These are phyloP conservation scores for Pomacea maculata DNA, from an alignment of 1,140 invertebrate species.

Conservation along the genomic window DNA sequence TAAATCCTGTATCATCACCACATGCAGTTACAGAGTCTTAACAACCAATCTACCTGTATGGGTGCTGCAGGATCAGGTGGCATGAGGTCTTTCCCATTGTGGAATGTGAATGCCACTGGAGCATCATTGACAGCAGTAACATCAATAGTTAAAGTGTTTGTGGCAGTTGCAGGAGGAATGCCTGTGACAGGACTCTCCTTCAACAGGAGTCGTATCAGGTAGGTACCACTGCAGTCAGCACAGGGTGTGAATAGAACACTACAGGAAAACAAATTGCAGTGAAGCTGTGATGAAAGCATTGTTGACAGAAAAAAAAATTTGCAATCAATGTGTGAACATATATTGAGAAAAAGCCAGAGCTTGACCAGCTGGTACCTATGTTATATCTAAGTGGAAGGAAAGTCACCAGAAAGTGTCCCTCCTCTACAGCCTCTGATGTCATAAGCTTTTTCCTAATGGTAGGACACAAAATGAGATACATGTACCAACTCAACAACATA, in stretches of 20 bases:
- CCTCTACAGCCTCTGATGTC: no score
- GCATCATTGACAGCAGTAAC: constrained; percentile 16
- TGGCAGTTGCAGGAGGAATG: constrained; percentile 9
- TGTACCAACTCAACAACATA: no score
- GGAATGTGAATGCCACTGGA: constrained; percentile 10
- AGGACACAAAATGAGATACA: no score
- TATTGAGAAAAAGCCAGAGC: background rate
- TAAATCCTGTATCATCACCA: background rate
- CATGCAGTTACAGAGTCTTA: background rate
- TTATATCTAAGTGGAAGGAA: background rate
- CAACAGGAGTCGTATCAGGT: constrained; percentile 1
- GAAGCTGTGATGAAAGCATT: background rate
- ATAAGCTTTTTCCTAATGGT: no score
- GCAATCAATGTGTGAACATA: background rate
- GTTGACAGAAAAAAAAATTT: background rate
- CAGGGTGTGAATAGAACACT: constrained; percentile 22
- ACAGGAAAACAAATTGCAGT: background rate
- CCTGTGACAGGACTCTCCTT: constrained; percentile 6
- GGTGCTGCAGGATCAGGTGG: constrained; percentile 10
- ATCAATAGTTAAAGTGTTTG: constrained; percentile 6
- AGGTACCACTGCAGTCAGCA: constrained; percentile 15
- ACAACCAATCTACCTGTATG: background rate
- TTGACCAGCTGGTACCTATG: background rate
- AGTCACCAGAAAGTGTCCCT: no score
- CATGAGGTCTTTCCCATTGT: background rate